phyloP scores from a whole-genome alignment of 2,888 invertebrate species.

The Hyposoter dolosus region DNA sequence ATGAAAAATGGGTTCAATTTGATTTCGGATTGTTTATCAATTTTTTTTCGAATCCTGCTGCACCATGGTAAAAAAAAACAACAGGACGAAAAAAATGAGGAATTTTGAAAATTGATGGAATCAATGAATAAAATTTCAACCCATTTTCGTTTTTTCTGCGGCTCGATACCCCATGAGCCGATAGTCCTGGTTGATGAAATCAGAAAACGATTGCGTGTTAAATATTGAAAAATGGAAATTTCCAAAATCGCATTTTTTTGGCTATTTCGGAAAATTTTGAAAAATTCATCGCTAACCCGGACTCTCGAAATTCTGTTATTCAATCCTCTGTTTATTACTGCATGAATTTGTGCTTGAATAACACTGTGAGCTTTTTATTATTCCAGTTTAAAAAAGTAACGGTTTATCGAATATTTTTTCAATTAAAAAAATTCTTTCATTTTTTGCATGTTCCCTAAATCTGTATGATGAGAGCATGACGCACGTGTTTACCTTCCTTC shows the following conservation, averaged over 20 bases:
- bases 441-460: conserved; percentile 30
- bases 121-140: not conserved
- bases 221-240: not conserved
- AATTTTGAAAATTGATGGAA: not conserved
- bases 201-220: not conserved
- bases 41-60: not conserved
- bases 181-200: conserved; percentile 25
- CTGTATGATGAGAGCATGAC: conserved; percentile 18
- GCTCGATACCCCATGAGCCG: not conserved
- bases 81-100: not conserved
- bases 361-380: conserved; percentile 19
- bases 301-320: conserved; percentile 19
- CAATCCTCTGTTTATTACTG: not conserved
- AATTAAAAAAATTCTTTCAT: not conserved
- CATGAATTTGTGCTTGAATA: conserved; percentile 5
- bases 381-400: conserved; percentile 9
- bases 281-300: not conserved
- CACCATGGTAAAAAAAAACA: not conserved
- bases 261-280: not conserved
- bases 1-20: conserved; percentile 34
- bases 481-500: conserved; percentile 29
- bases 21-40: conserved; percentile 3
- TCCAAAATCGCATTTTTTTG: not conserved
- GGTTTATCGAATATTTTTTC: not conserved
- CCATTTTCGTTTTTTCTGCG: conserved; percentile 9